Conservation (phyloP, 2,888 invertebrate genomes). For the Tetrapedia diversipes region DNA sequence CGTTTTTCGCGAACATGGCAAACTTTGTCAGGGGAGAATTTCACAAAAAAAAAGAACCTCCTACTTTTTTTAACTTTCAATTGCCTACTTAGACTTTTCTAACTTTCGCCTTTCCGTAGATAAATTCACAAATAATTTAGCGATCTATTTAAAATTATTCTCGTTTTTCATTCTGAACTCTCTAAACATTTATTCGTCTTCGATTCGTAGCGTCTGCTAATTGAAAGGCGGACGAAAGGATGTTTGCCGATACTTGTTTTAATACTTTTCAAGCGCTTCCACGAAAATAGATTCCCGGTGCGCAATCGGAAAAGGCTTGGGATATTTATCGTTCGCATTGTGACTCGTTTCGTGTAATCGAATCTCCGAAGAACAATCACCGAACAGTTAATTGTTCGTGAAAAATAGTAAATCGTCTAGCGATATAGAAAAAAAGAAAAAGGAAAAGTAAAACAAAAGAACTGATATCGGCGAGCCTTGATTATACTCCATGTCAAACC, state of each 20-base stretch:
- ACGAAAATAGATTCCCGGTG: neutral
- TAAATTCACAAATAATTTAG: conserved; percentile 3
- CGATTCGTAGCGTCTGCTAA: neutral
- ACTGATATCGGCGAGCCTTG: too few species aligned
- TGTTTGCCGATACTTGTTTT: conserved; percentile 2
- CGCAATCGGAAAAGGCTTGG: neutral
- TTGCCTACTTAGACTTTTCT: too few species aligned
- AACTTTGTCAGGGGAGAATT: neutral
- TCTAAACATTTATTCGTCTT: neutral
- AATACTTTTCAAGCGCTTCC: conserved; percentile 1
- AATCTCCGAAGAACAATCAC: neutral
- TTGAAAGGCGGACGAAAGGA: conserved; percentile 2
- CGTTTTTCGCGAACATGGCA: neutral
- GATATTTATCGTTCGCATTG: neutral
- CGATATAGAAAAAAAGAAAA: too few species aligned
- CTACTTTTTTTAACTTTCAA: too few species aligned
- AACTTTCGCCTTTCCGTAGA: too few species aligned
- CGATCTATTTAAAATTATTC: neutral
- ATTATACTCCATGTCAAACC: too few species aligned
- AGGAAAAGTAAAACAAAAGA: too few species aligned
- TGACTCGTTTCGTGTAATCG: conserved; percentile 6
- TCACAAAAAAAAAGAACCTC: too few species aligned
- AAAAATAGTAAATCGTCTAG: too few species aligned
- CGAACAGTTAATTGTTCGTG: conserved; percentile 1
- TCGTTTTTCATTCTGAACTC: neutral